These are phyloP conservation scores for Brienomyrus brachyistius DNA, from an alignment of 2,113 vertebrate genomes.

Conservation along the genomic window DNA sequence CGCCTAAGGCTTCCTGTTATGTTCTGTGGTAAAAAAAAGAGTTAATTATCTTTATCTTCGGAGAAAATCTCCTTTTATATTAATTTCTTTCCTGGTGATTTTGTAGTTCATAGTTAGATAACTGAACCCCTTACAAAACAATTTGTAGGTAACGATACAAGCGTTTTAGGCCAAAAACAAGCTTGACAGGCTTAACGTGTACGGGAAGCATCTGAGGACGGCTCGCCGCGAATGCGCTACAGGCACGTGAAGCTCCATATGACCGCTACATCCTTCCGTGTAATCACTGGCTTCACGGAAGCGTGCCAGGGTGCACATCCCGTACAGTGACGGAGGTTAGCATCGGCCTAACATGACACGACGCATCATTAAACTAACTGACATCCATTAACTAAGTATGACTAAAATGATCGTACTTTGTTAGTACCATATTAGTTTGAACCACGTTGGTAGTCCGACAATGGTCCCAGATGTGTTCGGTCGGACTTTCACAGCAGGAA, in stretches of 20 bases:
- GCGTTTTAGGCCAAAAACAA: not conserved
- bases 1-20: conserved; percentile 6
- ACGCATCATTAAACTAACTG: not conserved
- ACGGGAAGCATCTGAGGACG: not conserved
- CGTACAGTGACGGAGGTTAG: not conserved
- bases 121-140: not conserved
- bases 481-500: not conserved
- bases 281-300: not conserved
- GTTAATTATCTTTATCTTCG: not conserved
- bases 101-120: not conserved
- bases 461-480: not conserved
- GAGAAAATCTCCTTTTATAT: not conserved
- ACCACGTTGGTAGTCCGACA: not conserved
- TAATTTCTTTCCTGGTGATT: not conserved
- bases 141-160: not conserved
- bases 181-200: not conserved
- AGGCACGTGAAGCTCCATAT: too few species aligned
- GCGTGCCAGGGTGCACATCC: not conserved
- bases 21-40: not conserved
- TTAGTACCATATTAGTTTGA: not conserved
- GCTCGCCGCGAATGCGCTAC: not conserved
- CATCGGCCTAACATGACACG: not conserved
- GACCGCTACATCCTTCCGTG: not conserved
- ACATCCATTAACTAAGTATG: not conserved
- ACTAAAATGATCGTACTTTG: not conserved